phyloP scores from a whole-genome alignment of 1,140 invertebrate species.

The Acromyrmex echinatior region DNA sequence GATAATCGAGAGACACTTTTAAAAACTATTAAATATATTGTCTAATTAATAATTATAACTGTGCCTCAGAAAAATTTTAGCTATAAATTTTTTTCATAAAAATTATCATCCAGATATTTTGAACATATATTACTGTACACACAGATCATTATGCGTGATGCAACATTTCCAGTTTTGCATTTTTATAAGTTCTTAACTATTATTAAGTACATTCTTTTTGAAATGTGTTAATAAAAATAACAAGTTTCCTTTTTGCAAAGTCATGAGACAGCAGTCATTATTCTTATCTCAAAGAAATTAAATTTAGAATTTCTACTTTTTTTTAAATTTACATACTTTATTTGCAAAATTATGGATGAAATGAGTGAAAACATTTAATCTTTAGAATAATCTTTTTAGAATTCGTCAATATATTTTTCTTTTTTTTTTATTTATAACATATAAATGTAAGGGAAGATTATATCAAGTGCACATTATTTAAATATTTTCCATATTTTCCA shows the following conservation, averaged over 20 bases:
- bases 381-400: too few species aligned
- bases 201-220: background rate
- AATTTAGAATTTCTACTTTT: background rate
- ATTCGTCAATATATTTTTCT: background rate
- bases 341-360: background rate
- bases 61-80: background rate
- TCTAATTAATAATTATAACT: constrained; percentile 16
- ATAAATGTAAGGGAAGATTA: background rate
- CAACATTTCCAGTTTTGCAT: background rate
- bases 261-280: too few species aligned
- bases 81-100: background rate
- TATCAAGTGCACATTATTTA: too few species aligned
- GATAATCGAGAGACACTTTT: background rate
- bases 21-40: constrained; percentile 2
- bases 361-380: background rate
- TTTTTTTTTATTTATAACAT: background rate
- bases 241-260: background rate
- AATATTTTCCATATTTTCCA: too few species aligned
- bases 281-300: background rate
- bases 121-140: background rate
- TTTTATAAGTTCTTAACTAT: background rate
- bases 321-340: too few species aligned
- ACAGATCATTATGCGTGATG: background rate
- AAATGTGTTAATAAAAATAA: constrained; percentile 6
- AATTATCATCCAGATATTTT: background rate